phyloP scores from a whole-genome alignment of 2,888 invertebrate genomes.

The Maniola hyperantus region DNA sequence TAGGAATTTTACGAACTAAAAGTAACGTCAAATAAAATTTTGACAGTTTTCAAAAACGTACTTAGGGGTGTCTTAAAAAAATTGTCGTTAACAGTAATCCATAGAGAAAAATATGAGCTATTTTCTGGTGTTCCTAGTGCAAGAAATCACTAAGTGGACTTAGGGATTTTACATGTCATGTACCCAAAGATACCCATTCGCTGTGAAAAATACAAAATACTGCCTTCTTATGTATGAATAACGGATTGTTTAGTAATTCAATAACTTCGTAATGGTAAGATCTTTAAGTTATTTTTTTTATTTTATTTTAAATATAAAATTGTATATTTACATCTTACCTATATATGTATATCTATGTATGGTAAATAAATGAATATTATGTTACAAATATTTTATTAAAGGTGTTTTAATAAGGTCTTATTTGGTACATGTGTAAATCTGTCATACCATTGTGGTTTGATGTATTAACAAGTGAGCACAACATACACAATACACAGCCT shows the following conservation, averaged over 20 bases:
- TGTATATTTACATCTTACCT: slow-evolving; percentile 5
- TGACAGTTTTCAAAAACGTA: too few species aligned
- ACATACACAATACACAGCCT: slow-evolving; percentile 1
- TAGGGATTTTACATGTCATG: too few species aligned
- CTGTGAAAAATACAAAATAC: slow-evolving; percentile 24
- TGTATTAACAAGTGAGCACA: slow-evolving; percentile 22
- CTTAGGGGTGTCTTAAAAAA: too few species aligned
- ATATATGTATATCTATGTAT: background rate
- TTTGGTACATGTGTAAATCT: slow-evolving; percentile 26
- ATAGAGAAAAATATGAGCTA: too few species aligned
- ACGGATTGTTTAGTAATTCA: slow-evolving; percentile 35
- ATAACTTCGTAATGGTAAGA: slow-evolving; percentile 9
- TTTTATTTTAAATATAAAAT: background rate
- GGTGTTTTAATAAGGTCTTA: slow-evolving; percentile 15
- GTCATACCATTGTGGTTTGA: slow-evolving; percentile 26
- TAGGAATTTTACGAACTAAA: too few species aligned
- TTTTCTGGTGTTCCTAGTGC: too few species aligned
- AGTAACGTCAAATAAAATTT: too few species aligned
- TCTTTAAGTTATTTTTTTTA: slow-evolving; percentile 6
- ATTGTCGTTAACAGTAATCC: too few species aligned
- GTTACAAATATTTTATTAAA: slow-evolving; percentile 12
- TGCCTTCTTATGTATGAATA: slow-evolving; percentile 28
- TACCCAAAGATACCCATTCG: slow-evolving; percentile 5
- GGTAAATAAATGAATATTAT: background rate
- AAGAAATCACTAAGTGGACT: too few species aligned